Conservation (phyloP, 2,113 vertebrate genomes). For the Ameiurus melas region DNA sequence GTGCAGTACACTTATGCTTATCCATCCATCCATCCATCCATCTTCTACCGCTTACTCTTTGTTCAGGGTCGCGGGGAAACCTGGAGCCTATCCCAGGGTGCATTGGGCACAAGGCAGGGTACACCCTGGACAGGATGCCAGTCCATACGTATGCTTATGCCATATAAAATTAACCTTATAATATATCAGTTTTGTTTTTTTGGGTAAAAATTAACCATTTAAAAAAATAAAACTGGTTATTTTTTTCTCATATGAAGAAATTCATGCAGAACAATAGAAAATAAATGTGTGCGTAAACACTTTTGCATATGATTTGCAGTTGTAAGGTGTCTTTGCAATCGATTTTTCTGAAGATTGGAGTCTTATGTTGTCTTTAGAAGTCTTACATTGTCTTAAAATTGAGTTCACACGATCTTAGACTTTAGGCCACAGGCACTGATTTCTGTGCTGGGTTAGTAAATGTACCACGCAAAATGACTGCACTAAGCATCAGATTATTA, state of each 20-base stretch:
- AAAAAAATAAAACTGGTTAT: too few species aligned
- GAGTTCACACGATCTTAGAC: neutral
- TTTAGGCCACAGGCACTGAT: neutral
- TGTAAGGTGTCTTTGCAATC: neutral
- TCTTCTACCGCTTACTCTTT: too few species aligned
- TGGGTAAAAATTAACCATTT: neutral
- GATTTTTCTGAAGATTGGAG: neutral
- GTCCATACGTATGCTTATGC: neutral
- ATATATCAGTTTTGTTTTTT: neutral
- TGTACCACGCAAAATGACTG: neutral
- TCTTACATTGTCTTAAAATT: neutral
- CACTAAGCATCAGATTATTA: neutral
- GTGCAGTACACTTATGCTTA: constrained; percentile 60
- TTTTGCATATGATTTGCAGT: neutral
- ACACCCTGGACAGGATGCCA: too few species aligned
- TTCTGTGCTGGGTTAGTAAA: neutral
- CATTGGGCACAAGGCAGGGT: too few species aligned
- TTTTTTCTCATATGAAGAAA: neutral
- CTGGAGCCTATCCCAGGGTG: too few species aligned
- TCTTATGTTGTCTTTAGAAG: neutral
- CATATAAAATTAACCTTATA: neutral
- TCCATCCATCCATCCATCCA: too few species aligned
- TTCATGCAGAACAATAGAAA: neutral
- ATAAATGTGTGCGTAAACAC: neutral
- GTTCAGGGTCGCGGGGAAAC: too few species aligned